These are phyloP conservation scores for Apostichopus parvimensis DNA, from an alignment of 35 echinoderm and acorn worm genomes.

Conservation along the genomic window DNA sequence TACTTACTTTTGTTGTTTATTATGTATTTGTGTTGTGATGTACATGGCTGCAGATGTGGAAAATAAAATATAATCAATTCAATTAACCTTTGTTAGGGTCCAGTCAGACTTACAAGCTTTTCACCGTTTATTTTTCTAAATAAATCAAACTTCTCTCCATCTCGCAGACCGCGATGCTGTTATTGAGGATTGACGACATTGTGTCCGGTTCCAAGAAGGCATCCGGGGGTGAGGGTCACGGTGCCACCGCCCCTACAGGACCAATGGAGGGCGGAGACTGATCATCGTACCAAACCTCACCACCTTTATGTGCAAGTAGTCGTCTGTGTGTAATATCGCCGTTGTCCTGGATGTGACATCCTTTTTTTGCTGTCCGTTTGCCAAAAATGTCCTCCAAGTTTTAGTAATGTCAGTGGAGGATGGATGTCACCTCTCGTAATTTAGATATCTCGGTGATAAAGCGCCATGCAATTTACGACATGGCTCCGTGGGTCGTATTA, in stretches of 20 bases:
- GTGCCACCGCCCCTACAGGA: slow-evolving; percentile 80
- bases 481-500: no score
- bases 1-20: no score
- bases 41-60: no score
- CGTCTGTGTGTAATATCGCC: not conserved
- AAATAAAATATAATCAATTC: no score
- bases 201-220: slow-evolving; percentile 96
- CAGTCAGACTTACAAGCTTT: no score
- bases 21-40: no score
- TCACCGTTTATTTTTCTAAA: not conserved
- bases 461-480: no score
- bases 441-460: no score
- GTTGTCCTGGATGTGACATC: not conserved
- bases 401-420: not conserved
- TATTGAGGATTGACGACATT: slow-evolving; percentile 94
- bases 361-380: not conserved
- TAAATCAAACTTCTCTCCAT: not conserved
- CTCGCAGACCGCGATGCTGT: slow-evolving; percentile 89
- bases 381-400: not conserved
- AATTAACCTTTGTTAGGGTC: no score
- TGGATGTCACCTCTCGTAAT: not conserved
- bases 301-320: not conserved
- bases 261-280: slow-evolving; percentile 32
- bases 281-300: not conserved
- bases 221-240: slow-evolving; percentile 74